These are phyloP conservation scores for Calliopum simillimum DNA, from an alignment of 2,888 invertebrate species.

Conservation along the genomic window DNA sequence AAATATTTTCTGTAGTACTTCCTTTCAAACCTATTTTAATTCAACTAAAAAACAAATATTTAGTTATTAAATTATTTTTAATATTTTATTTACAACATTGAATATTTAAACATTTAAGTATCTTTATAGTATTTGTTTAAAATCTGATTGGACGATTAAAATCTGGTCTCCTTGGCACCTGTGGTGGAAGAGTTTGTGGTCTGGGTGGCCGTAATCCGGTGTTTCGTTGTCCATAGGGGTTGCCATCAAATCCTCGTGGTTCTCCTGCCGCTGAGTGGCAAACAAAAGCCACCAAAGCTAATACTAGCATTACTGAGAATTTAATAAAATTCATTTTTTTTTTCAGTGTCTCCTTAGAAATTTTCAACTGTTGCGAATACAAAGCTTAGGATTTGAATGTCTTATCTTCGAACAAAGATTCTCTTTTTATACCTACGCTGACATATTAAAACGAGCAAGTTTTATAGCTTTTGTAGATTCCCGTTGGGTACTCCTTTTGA, in stretches of 20 bases:
- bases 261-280: constrained; percentile 17
- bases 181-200: constrained; percentile 6
- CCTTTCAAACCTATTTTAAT: no score
- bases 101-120: neutral
- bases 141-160: neutral
- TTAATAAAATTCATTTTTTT: constrained; percentile 11
- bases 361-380: neutral
- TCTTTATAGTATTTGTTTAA: neutral
- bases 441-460: neutral
- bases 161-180: neutral
- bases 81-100: no score
- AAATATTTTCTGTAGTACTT: no score
- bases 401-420: no score
- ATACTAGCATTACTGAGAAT: constrained; percentile 1
- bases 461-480: neutral
- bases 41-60: neutral
- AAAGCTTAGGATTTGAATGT: neutral
- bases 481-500: neutral
- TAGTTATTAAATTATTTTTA: neutral
- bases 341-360: neutral
- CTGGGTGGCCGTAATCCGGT: neutral
- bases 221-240: neutral
- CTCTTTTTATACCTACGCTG: no score
- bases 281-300: constrained; percentile 6
- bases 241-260: neutral